phyloP scores from a whole-genome alignment of 2,797 vertebrate species.

The Limnodromus scolopaceus region DNA sequence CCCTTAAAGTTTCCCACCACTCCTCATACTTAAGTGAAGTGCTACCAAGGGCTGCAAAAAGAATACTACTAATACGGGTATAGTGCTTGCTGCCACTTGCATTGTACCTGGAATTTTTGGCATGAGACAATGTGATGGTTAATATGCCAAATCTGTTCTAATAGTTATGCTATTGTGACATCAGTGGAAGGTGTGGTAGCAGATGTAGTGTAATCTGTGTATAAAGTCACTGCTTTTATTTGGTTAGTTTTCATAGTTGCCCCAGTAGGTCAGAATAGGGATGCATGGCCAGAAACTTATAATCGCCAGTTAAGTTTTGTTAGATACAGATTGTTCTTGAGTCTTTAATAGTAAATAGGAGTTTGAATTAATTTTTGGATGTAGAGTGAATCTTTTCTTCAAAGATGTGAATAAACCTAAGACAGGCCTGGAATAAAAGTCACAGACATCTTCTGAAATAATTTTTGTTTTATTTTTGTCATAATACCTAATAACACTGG shows the following conservation, averaged over 20 bases:
- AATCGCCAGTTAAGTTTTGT: background rate
- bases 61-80: background rate
- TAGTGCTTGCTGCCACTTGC: background rate
- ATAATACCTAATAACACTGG: background rate
- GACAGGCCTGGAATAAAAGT: background rate
- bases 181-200: background rate
- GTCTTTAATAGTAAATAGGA: background rate
- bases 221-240: background rate
- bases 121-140: background rate
- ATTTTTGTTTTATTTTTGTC: background rate
- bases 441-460: background rate
- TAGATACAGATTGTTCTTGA: background rate
- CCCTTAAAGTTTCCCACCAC: background rate
- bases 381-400: background rate
- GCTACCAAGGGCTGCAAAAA: background rate
- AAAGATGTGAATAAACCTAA: background rate
- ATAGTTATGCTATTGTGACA: background rate
- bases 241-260: background rate
- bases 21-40: background rate
- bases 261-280: background rate
- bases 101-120: background rate
- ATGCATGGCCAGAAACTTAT: background rate
- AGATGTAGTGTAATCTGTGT: background rate
- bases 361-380: background rate
- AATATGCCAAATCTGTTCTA: background rate